Evolutionary conservation across 2,888 invertebrate genomes (phyloP), one percentile per base, ranked within the genome.

Genomic region (Epinotia brunnichana): DNA sequence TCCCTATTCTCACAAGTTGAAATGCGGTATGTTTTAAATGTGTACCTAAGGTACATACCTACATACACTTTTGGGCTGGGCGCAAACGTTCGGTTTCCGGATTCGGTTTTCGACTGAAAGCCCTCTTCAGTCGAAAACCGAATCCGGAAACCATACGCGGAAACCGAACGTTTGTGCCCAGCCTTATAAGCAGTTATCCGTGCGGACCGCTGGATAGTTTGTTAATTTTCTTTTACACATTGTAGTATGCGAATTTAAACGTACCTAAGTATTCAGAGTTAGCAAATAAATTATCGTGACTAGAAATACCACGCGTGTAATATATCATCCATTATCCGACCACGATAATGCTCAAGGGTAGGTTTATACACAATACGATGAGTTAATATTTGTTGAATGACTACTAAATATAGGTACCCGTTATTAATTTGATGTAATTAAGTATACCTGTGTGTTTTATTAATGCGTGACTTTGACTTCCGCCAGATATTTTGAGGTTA

Each of bases 341-440:
- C 48, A 62, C 59, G 35, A 39, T 39, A 15, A 39, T 2, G 2
- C 17, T 56, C 61, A 69, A 69, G 54, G 54, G 41, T 15, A 4
- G 29, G 29, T 54, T 44, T 44, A 61, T 53, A 41, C 54, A 69
- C 54, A 54, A 61, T 44, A 41, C 29, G 24, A 69, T 41, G 53
- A 53, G 69, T 61, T 69, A 62, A 69, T 69, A 62, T 60, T 69
- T 39, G 39, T 69, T 39, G 53, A 53, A 69, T 62, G 54, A 54
- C 39, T 61, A 24, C 53, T 53, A 60, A 39, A 69, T 21, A 53
- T 53, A 53, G 21, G 39, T 24, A 35, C 9, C 41, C 24, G 44
- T 62, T 62, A 62, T 62, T 69, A 69, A 69, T 62, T 69, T 54
- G 61, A 17, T 9, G 54, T 62, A 69, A 62, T 69, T 54, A 61